phyloP scores from a whole-genome alignment of 2,113 vertebrate species.

The Columba janthina region DNA sequence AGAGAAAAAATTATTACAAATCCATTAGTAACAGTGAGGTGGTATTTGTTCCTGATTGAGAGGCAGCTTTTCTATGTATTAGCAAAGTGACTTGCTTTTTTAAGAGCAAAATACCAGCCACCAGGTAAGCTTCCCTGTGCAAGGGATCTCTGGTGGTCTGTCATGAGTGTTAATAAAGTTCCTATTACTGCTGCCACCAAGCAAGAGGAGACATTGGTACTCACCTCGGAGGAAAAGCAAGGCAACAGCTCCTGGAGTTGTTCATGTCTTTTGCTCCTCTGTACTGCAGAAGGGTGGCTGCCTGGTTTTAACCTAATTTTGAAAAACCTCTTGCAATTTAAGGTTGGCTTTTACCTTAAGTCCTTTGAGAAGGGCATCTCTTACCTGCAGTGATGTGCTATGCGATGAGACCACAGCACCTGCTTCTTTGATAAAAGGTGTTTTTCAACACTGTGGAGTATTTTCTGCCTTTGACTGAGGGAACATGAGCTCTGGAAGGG shows the following conservation, averaged over 20 bases:
- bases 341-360: background rate
- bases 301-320: background rate
- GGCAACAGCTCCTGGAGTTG: background rate
- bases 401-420: fast-evolving
- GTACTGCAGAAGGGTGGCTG: background rate
- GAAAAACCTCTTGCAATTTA: background rate
- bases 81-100: background rate
- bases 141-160: background rate
- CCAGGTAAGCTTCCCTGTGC: background rate
- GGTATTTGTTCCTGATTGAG: background rate
- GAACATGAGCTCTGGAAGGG: background rate
- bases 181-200: background rate
- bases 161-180: background rate
- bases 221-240: background rate
- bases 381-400: background rate
- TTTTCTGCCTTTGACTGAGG: background rate
- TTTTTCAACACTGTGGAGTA: background rate
- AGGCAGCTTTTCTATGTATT: background rate
- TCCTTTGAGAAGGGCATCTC: background rate
- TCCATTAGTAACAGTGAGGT: conserved; percentile 5
- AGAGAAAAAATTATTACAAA: background rate
- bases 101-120: background rate
- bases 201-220: background rate
- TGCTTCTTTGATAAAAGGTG: background rate
- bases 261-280: background rate